phyloP scores from a whole-genome alignment of 2,888 invertebrate genomes.

The Volucella inanis region DNA sequence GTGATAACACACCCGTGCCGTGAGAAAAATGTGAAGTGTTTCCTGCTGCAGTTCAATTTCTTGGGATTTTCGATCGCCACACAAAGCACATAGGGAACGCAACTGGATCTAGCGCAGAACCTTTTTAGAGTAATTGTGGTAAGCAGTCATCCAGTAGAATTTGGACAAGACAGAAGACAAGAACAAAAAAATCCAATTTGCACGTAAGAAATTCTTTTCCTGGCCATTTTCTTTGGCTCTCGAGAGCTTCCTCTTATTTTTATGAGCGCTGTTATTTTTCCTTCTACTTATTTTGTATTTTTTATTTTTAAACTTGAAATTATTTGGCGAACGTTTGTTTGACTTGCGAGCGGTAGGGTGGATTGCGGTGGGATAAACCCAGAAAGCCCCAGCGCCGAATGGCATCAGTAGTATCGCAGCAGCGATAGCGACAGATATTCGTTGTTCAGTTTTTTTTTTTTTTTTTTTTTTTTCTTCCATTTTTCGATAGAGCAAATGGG shows the following conservation, averaged over 20 bases:
- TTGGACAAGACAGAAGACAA: background rate
- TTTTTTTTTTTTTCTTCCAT: no score
- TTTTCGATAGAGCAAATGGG: no score
- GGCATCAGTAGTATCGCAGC: conserved; percentile 23
- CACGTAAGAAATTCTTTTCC: conserved; percentile 34
- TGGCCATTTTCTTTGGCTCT: conserved; percentile 32
- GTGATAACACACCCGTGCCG: conserved; percentile 66
- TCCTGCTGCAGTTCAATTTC: conserved; percentile 34
- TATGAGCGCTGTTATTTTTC: conserved; percentile 42
- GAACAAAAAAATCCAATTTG: conserved; percentile 32
- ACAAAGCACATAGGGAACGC: background rate
- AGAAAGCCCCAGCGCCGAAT: conserved; percentile 35
- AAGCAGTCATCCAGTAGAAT: background rate
- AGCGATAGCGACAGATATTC: conserved; percentile 15
- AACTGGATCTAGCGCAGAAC: conserved; percentile 30
- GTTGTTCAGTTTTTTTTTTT: no score
- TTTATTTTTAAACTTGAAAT: conserved; percentile 74
- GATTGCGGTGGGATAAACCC: background rate
- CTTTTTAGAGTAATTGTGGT: conserved; percentile 22
- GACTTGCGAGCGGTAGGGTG: conserved; percentile 22
- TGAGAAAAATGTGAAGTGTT: conserved; percentile 71
- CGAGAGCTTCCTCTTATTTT: conserved; percentile 62
- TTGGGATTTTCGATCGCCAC: conserved; percentile 37
- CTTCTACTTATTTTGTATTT: conserved; percentile 13
- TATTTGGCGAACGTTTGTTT: conserved; percentile 65